Base-by-base conservation (phyloP, 2,113 vertebrate genomes). In the Gorsachius goisagi region DNA sequence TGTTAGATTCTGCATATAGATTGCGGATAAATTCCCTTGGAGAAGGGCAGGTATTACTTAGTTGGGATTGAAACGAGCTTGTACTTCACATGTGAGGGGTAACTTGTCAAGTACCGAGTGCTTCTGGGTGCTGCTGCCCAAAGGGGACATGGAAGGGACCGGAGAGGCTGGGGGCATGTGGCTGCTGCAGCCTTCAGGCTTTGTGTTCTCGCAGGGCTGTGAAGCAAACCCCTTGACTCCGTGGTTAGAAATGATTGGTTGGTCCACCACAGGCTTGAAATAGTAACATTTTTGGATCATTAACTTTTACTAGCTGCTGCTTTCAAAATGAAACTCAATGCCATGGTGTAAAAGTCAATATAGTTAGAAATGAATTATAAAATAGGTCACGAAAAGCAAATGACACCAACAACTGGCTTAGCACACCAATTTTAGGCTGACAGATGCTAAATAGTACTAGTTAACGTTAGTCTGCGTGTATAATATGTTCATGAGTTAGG, bases 261-360 rank as follows among this genome's bases (percentile, higher is more conserved):
- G 73, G 90, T 89, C 84, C 77, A 33, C 16, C 3, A 4, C 6
- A 55, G 73, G 74, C 86, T 94, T 73, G 33, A 93, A 96, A 92
- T 64, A 79, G 83, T 58, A 39, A 37, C 18, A 5, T 24, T 66
- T 90, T 92, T 58, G 89, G 89, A 16, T 88, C 74, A 85, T 95
- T 95, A 88, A 79, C 86, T 92, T 92, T 49, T 92, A 76, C 66
- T 88, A 73, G 89, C 80, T 91, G 62, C 77, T 94, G 86, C 74
- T 88, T 66, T 91, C 1, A 3, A 58, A 91, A 47, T 73, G 77
- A 71, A 92, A 66, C 66, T 95, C 58, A 33, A 0, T 76, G 63
- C 55, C 37, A 8, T 2, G 55, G 74, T 89, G 91, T 41, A 49
- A 91, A 90, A 91, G 73, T 91, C 80, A 80, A 8, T 85, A 17